Evolutionary conservation across 2,888 invertebrate species (phyloP).

Genomic region (Helicoverpa assulta): DNA sequence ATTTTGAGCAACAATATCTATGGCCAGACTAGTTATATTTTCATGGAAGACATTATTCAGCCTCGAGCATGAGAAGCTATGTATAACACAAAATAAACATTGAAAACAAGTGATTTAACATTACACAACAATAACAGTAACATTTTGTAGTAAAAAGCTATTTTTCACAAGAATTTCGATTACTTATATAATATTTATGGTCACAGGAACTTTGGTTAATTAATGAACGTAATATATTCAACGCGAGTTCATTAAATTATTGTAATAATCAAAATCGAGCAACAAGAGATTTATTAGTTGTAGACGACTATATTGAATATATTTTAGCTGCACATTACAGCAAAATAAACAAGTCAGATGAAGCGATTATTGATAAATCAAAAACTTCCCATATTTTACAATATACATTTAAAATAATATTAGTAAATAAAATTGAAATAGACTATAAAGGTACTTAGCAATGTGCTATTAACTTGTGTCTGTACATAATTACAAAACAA

Average conservation of each 20-base stretch:
- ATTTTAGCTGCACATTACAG: conserved; percentile 16
- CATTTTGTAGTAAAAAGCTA: conserved; percentile 42
- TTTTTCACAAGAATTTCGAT: conserved; percentile 39
- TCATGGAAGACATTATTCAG: conserved; percentile 82
- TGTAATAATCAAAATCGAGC: conserved; percentile 4
- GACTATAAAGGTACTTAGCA: conserved; percentile 27
- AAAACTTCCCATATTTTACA: conserved; percentile 20
- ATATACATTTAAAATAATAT: conserved; percentile 8
- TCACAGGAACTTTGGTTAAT: conserved; percentile 39
- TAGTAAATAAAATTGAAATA: conserved; percentile 25
- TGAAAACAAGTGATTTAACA: conserved; percentile 56
- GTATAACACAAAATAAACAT: conserved; percentile 63
- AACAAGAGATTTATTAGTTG: conserved; percentile 14
- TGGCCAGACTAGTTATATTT: conserved; percentile 50
- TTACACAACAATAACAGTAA: conserved; percentile 52
- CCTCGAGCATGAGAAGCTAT: conserved; percentile 64
- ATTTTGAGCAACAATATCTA: conserved; percentile 1
- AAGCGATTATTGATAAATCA: conserved; percentile 13
- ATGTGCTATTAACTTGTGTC: conserved; percentile 38
- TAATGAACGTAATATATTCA: conserved; percentile 13
- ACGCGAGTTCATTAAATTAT: conserved; percentile 12
- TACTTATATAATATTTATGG: conserved; percentile 17
- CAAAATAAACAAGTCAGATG: conserved; percentile 1
- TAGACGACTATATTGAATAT: not conserved
- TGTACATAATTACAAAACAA: conserved; percentile 38